phyloP scores from a whole-genome alignment of 2,113 vertebrate genomes.

The Gavia stellata region DNA sequence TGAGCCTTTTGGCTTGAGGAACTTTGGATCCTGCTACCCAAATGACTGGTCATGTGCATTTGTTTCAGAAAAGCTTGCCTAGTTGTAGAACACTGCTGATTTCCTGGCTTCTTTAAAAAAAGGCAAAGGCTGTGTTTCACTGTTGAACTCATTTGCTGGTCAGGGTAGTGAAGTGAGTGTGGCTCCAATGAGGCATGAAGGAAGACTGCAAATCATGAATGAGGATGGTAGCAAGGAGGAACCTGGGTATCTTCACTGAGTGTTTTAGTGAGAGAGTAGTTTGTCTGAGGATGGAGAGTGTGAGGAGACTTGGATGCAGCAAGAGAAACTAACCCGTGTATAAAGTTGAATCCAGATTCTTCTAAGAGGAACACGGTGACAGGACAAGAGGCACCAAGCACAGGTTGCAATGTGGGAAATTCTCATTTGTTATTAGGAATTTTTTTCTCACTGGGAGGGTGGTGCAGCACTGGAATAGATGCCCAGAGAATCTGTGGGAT shows the following conservation, averaged over 20 bases:
- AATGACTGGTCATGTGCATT: background rate
- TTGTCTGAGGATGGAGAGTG: background rate
- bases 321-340: background rate
- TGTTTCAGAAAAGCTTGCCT: background rate
- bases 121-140: background rate
- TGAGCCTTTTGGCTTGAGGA: background rate
- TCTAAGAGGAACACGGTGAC: background rate
- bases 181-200: background rate
- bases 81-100: background rate
- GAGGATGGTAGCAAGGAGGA: background rate
- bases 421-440: fast-evolving
- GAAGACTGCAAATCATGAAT: background rate
- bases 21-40: background rate
- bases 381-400: background rate
- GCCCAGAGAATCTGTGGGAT: background rate
- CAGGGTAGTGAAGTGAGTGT: background rate
- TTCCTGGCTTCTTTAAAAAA: background rate
- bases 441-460: background rate
- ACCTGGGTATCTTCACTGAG: background rate
- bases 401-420: background rate
- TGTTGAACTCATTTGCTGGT: background rate
- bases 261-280: background rate
- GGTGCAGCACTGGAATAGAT: background rate
- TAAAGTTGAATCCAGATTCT: background rate
- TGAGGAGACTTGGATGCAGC: background rate